Evolutionary conservation across 2,888 invertebrate genomes (phyloP), one percentile per base, ranked within the genome.

Genomic region (Elmis aenea): DNA sequence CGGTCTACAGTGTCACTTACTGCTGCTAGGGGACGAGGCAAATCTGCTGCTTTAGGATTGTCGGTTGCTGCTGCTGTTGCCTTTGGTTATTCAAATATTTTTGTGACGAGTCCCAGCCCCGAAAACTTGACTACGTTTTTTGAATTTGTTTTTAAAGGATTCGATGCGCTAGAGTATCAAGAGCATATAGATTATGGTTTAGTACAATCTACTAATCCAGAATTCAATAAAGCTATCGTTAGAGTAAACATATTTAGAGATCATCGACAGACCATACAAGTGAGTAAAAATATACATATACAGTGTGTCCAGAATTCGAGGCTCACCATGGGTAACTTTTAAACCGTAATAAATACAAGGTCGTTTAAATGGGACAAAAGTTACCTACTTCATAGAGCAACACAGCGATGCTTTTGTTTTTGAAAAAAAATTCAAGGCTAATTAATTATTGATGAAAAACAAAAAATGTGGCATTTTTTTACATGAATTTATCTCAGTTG

Each of bases 111-210:
- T 33, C 99, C 99, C 0, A 90, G 91, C 62, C 97, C 99, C 0
- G 99, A 99, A 68, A 99, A 99, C 72, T 76, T 99, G 61, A 91
- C 89, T 42, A 99, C 99, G 0, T 74, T 99, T 5, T 99, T 99
- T 67, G 92, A 97, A 64, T 99, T 99, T 66, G 77, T 96, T 2
- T 80, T 96, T 34, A 95, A 95, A 74, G 94, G 94, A 0, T 85
- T 96, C 55, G 94, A 97, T 67, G 89, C 87, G 0, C 71, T 99
- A 27, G 83, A 90, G 38, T 97, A 95, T 66, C 85, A 95, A 68
- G 96, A 99, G 64, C 95, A 97, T 62, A 79, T 87, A 10, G 96
- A 99, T 64, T 99, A 95, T 68, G 91, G 89, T 46, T 78, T 96
- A 33, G 82, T 95, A 22, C 85, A 94, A 59, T 96, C 96, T 0